Base-by-base conservation (phyloP, 1,140 invertebrate genomes). In the Bombus terrestris region DNA sequence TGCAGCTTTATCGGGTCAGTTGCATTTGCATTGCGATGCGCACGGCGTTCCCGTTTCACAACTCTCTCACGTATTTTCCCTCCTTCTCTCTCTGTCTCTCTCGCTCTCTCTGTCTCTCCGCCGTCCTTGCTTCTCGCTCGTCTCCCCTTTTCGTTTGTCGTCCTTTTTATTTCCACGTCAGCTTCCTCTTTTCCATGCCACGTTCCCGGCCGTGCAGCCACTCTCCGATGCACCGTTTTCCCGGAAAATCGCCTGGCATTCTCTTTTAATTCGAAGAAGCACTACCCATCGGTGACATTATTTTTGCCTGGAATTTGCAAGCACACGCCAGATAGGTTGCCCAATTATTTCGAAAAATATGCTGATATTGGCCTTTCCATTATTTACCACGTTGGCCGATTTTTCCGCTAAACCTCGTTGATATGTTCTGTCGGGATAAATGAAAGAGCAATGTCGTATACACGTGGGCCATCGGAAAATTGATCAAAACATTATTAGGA, bases 1-100 rank as follows among this genome's bases (percentile, higher is more conserved):
- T 94, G 91, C 91, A 92, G 92, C 92, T 93, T 93, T 93, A 94
- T 94, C 90, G 86, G 93, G 93, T 94, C 94, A 94, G 90, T 92
- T 90, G 91, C 92, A 93, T 93, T 93, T 93, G 91, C 91, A 92
- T 93, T 89, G 88, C 90, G 87, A 86, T 79, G 86, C 88, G 92
- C 71, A 81, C 89, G 82, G 85, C 82, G 82, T 85, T 85, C 87
- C 85, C 86, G 84, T 89, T 85, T 85, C 84, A 71, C 73, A 75
- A 80, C 79, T 81, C 84, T 74, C 84, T 81, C 79, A 81, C 79
- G 78, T 86, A 81, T 86, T 86, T 81, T 68, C 84, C 71, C 43
- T 86, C 83, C 71, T 85, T 41, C 78, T 73, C 83, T 8, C n/a
- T 41, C 39, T 10, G 9, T 28, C 66, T 1, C 43, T 81, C 69